phyloP scores from a whole-genome alignment of 1,140 invertebrate species.

The Anoplolepis gracilipes region DNA sequence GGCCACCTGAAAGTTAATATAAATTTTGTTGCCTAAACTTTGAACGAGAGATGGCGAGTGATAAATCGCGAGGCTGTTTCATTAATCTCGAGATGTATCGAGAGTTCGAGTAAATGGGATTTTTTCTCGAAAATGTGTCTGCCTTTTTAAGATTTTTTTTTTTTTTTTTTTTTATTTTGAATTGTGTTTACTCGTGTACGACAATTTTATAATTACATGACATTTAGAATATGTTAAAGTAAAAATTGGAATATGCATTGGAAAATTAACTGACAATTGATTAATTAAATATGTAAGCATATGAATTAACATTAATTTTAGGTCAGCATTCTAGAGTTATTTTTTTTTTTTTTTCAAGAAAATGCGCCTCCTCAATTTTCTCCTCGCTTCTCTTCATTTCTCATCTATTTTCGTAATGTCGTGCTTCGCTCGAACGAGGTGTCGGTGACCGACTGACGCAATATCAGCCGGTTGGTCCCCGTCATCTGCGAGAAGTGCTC shows the following conservation, averaged over 20 bases:
- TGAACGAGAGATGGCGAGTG: background rate
- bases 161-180: background rate
- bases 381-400: background rate
- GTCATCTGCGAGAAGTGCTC: constrained; percentile 81
- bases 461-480: constrained; percentile 74
- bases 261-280: background rate
- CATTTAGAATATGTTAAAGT: background rate
- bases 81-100: constrained; percentile 8
- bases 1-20: constrained; percentile 33
- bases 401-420: constrained; percentile 10
- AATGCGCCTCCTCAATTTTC: constrained; percentile 43
- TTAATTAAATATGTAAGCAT: background rate
- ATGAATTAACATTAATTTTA: background rate
- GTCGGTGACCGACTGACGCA: constrained; percentile 68
- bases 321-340: background rate
- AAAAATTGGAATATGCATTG: constrained; percentile 1
- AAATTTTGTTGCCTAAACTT: constrained; percentile 55
- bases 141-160: background rate
- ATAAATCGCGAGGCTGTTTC: constrained; percentile 28
- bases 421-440: constrained; percentile 46
- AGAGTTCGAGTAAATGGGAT: background rate
- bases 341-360: background rate
- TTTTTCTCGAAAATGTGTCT: background rate
- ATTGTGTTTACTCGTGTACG: background rate
- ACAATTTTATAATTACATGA: background rate